A percentile compares a stretch with the other conserved stretches of the same genome.
Conservation (phyloP, 2,888 invertebrate species). For the Tenthredo notha region DNA sequence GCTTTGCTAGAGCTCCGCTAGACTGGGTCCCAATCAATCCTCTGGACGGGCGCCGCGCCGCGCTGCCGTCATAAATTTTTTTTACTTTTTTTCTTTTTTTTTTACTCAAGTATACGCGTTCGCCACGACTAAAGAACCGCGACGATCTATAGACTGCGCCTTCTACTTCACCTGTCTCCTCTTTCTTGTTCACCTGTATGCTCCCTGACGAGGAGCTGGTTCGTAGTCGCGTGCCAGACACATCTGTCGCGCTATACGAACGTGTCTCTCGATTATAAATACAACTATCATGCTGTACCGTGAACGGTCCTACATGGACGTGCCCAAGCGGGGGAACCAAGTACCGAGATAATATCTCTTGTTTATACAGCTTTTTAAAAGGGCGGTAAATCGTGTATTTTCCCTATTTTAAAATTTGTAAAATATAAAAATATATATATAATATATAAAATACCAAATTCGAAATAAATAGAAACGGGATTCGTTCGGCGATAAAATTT, state of each 20-base stretch:
- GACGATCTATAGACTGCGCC: constrained; percentile 17
- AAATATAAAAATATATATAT: too few relatives aligned
- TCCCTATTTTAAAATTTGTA: background rate
- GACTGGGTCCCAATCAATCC: constrained; percentile 43
- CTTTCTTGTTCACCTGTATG: constrained; percentile 43
- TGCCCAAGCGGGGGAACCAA: background rate
- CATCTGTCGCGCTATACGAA: constrained; percentile 37
- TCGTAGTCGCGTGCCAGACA: constrained; percentile 49
- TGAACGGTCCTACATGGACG: background rate
- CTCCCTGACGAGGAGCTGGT: background rate
- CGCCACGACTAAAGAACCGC: constrained; percentile 17
- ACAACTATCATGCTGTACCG: background rate
- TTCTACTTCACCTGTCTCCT: constrained; percentile 42
- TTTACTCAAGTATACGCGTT: constrained; percentile 10
- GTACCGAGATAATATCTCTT: background rate
- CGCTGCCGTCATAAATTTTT: constrained; percentile 26
- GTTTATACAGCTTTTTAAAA: background rate
- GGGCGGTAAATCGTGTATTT: background rate
- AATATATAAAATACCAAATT: background rate
- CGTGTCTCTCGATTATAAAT: constrained; percentile 47
- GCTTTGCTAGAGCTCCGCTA: background rate
- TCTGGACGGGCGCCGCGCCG: constrained; percentile 19
- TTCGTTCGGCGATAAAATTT: background rate
- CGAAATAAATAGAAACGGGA: background rate
- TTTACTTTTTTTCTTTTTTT: too few relatives aligned